Evolutionary conservation across 2,797 vertebrate genomes (phyloP).

Genomic region (Euthynnus affinis): DNA sequence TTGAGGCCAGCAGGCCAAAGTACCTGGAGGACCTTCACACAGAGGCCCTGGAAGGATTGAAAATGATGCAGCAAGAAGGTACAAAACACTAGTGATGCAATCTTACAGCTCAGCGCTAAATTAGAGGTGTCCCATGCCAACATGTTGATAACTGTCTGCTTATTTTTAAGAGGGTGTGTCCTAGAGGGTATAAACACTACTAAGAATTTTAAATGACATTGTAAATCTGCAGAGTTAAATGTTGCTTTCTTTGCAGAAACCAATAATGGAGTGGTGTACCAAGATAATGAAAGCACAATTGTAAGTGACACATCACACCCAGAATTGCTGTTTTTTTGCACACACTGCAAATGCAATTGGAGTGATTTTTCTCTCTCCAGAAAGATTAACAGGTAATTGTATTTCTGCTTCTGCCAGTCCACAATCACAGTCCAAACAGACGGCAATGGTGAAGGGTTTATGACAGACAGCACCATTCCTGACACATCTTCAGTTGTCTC

Average conservation of each 20-base stretch:
- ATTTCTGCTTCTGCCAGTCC: conserved; percentile 82
- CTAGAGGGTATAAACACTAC: conserved; percentile 15
- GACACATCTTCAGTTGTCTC: conserved; percentile 83
- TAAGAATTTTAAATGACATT: conserved; percentile 7
- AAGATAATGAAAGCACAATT: conserved; percentile 91
- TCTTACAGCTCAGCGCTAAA: conserved; percentile 2
- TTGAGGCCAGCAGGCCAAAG: conserved; percentile 88
- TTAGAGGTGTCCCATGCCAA: conserved; percentile 30
- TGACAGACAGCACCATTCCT: conserved; percentile 82
- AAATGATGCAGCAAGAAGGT: conserved; percentile 95
- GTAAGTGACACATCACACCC: conserved; percentile 81
- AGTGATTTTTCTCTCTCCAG: not conserved
- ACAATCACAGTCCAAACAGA: conserved; percentile 76
- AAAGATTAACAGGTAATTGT: not conserved
- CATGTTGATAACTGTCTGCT: conserved; percentile 25
- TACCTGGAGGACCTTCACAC: conserved; percentile 94
- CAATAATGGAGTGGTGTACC: conserved; percentile 87
- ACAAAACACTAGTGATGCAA: conserved; percentile 28
- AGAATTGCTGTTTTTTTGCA: conserved; percentile 9
- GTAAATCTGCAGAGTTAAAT: conserved; percentile 23
- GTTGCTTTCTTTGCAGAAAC: conserved; percentile 86
- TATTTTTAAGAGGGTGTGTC: conserved; percentile 29
- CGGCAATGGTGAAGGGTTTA: conserved; percentile 84
- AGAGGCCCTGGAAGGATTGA: conserved; percentile 93
- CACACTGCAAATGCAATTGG: not conserved